Base-by-base conservation (phyloP, 30 jellyfish, hydroid and myxozoan genomes). In the Cassiopea andromeda region DNA sequence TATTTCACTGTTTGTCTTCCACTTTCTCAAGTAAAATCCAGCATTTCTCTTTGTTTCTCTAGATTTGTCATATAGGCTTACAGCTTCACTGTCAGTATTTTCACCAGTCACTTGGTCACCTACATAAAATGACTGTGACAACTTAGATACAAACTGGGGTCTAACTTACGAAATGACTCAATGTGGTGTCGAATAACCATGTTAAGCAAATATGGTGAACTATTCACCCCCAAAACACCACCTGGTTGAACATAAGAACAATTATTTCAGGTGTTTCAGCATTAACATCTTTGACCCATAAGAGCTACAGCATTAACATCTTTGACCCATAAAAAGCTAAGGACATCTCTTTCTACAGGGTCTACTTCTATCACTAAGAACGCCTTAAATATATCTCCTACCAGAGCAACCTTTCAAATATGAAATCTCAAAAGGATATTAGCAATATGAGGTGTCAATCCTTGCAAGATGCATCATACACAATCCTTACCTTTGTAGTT, bases 401-500 rank as follows among this genome's bases (percentile, higher is more conserved):
- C 77, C 1, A 87, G 69, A 1, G 94, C 94, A 61, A 76, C 77
- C 27, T 48, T 85, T 1, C 48, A 1, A 57, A 44, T 71, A 54
- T 81, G 73, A 81, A 85, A 85, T n/a, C 93, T 68, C 75, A 87
- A 48, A 44, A 87, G 84, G 45, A 87, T 87, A 46, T 87, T 90
- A 77, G 60, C 76, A 14, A 87, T 58, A 2, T 60, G 43, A 45
- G 90, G 80, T 46, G 80, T 77, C 46, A 60, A 27, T 19, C 87
- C 44, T 81, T 70, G 44, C 71, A 79, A 64, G 92, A 89, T 16
- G 96, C 87, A 89, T 89, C 96, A 89, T 59, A 80, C 38, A 89
- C 92, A 48, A 87, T 72, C 77, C 94, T 76, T 61, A 77, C 94
- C 89, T 87, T 87, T 3, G 94, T 78, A 61, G 95, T 78, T 49